These are phyloP conservation scores for Tribolium freemani DNA, from an alignment of 2,888 invertebrate genomes.

Conservation along the genomic window DNA sequence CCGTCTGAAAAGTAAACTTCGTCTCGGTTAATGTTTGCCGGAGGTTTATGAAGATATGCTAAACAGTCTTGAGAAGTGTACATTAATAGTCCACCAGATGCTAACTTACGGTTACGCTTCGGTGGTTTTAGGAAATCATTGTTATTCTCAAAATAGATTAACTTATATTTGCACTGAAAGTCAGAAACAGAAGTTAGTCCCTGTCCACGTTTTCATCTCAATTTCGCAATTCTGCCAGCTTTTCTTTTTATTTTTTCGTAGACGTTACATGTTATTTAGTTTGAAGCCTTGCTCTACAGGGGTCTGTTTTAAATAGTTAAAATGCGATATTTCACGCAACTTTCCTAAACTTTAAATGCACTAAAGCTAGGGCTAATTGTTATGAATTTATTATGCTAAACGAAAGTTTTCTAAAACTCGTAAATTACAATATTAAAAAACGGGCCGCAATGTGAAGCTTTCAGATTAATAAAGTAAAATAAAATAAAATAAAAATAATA, in stretches of 20 bases:
- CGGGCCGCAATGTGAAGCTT: too few relatives aligned
- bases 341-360: slow-evolving; percentile 31
- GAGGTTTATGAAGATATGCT: slow-evolving; percentile 54
- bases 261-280: slow-evolving; percentile 6
- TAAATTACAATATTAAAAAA: too few relatives aligned
- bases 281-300: neutral
- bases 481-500: too few relatives aligned
- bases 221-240: slow-evolving; percentile 23
- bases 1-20: slow-evolving; percentile 48
- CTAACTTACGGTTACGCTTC: slow-evolving; percentile 41
- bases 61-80: slow-evolving; percentile 51
- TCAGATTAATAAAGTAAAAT: neutral
- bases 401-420: slow-evolving; percentile 8
- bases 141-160: slow-evolving; percentile 34
- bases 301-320: slow-evolving; percentile 32
- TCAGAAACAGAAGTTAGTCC: slow-evolving; percentile 20
- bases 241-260: neutral
- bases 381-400: slow-evolving; percentile 26
- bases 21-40: slow-evolving; percentile 52
- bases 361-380: slow-evolving; percentile 32
- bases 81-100: slow-evolving; percentile 55
- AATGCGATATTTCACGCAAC: slow-evolving; percentile 33
- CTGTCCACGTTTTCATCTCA: slow-evolving; percentile 30
- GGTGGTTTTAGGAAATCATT: slow-evolving; percentile 41
- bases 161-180: slow-evolving; percentile 17